A percentile compares a stretch with the other conserved stretches of the same genome.
phyloP scores from a whole-genome alignment of 1,140 invertebrate species.

The Tetranychus cinnabarinus region DNA sequence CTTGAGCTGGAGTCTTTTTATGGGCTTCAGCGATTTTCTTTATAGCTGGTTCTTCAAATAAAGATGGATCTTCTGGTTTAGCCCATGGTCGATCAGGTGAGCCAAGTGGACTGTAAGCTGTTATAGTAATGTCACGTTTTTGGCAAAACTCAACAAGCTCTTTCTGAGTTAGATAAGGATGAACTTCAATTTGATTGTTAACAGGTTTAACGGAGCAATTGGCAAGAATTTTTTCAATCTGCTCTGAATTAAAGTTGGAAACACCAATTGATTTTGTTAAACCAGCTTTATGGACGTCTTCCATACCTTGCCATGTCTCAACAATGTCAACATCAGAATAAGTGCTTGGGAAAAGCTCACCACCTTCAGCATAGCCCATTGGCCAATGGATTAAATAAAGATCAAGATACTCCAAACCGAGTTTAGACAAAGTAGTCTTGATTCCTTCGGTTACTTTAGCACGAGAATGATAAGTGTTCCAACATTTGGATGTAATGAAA shows the following conservation, averaged over 20 bases:
- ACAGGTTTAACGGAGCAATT: slow-evolving; percentile 44
- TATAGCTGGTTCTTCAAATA: slow-evolving; percentile 32
- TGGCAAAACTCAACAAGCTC: slow-evolving; percentile 23
- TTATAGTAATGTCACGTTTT: slow-evolving; percentile 18
- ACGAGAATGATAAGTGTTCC: slow-evolving; percentile 34
- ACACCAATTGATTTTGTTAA: slow-evolving; percentile 51
- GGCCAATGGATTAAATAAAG: slow-evolving; percentile 14
- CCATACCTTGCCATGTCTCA: slow-evolving; percentile 11
- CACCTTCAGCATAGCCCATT: slow-evolving; percentile 10
- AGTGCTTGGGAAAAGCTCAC: slow-evolving; percentile 2
- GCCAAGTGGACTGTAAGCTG: slow-evolving; percentile 27
- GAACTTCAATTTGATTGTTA: slow-evolving; percentile 38
- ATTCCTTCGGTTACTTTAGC: slow-evolving; percentile 21
- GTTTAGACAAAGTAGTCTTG: slow-evolving; percentile 33
- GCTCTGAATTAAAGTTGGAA: slow-evolving; percentile 66
- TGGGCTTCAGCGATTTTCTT: slow-evolving; percentile 37
- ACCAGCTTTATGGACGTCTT: slow-evolving; percentile 27
- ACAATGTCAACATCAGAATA: slow-evolving; percentile 14
- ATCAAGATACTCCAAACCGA: slow-evolving; percentile 19
- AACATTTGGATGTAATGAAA: slow-evolving; percentile 38
- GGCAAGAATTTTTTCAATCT: slow-evolving; percentile 45
- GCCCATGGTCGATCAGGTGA: slow-evolving; percentile 23
- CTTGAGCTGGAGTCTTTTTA: slow-evolving; percentile 39
- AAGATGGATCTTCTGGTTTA: slow-evolving; percentile 26
- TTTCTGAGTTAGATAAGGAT: slow-evolving; percentile 26